Evolutionary conservation across 2,888 invertebrate genomes (phyloP).

Genomic region (Caenorhabditis uteleia): DNA sequence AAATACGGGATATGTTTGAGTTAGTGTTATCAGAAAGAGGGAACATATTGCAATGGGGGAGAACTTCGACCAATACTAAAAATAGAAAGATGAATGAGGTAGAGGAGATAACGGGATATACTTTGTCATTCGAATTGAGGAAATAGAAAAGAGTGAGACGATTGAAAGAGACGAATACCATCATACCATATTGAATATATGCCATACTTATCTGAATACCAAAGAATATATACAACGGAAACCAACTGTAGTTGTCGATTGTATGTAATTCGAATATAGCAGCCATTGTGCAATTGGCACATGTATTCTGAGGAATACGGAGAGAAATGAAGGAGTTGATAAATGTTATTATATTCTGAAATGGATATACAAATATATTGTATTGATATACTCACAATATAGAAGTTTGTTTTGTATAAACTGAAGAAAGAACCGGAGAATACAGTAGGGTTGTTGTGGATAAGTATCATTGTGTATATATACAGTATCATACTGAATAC

Average conservation of each 20-base stretch:
- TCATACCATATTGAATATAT: constrained; percentile 1
- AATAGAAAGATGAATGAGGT: no score
- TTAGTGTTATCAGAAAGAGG: background rate
- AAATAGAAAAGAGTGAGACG: constrained; percentile 6
- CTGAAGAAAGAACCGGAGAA: constrained; percentile 10
- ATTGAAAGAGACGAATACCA: constrained; percentile 1
- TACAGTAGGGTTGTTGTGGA: background rate
- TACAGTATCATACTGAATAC: no score
- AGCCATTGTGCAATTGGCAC: constrained; percentile 6
- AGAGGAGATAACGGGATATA: no score
- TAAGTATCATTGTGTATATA: no score
- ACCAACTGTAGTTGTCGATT: background rate
- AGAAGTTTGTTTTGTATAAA: constrained; percentile 2
- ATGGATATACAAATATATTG: background rate
- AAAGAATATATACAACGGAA: constrained; percentile 1
- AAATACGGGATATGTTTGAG: background rate
- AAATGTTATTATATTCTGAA: constrained; percentile 1
- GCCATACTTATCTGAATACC: constrained; percentile 1
- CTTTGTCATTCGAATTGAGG: constrained; percentile 3
- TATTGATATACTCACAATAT: constrained; percentile 1
- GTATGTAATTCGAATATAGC: constrained; percentile 1
- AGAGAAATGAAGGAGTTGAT: constrained; percentile 1
- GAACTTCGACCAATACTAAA: background rate
- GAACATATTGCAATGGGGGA: background rate
- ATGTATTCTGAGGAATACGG: constrained; percentile 3